Evolutionary conservation across 2,113 vertebrate species (phyloP).

Genomic region (Uropsilus gracilis): DNA sequence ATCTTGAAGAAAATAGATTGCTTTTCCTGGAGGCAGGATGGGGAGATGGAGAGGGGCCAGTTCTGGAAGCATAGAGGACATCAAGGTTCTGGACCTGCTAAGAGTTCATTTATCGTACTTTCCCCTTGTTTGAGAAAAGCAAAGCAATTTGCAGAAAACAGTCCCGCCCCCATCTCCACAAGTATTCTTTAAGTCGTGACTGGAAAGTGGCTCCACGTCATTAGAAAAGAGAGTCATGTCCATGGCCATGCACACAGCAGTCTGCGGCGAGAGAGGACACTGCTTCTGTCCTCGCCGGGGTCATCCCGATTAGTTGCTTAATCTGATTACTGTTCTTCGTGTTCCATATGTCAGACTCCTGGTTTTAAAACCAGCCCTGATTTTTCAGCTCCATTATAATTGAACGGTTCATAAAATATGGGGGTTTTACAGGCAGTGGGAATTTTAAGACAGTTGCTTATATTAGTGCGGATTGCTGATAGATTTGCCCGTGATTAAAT

Average conservation of each 20-base stretch:
- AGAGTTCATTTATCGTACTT: neutral
- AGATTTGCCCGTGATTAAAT: neutral
- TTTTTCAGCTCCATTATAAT: conserved; percentile 65
- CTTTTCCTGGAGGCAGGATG: neutral
- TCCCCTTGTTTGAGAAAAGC: neutral
- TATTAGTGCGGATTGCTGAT: neutral
- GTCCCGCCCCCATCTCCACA: neutral
- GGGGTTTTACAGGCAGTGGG: neutral
- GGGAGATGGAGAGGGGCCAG: neutral
- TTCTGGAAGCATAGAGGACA: neutral
- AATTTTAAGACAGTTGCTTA: neutral
- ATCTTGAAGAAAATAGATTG: neutral
- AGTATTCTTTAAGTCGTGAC: neutral
- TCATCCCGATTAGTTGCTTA: conserved; percentile 86
- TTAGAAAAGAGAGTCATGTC: neutral
- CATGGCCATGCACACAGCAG: neutral
- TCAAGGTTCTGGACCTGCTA: conserved; percentile 3
- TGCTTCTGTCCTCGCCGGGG: conserved; percentile 60
- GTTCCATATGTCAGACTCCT: conserved; percentile 84
- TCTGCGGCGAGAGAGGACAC: conserved; percentile 77
- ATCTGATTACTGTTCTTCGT: conserved; percentile 86
- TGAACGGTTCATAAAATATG: conserved; percentile 15
- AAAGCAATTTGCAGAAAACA: neutral
- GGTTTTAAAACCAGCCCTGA: conserved; percentile 70
- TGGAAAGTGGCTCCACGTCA: neutral